These are phyloP conservation scores for Ischnura elegans DNA, from an alignment of 2,888 invertebrate genomes.

Conservation along the genomic window DNA sequence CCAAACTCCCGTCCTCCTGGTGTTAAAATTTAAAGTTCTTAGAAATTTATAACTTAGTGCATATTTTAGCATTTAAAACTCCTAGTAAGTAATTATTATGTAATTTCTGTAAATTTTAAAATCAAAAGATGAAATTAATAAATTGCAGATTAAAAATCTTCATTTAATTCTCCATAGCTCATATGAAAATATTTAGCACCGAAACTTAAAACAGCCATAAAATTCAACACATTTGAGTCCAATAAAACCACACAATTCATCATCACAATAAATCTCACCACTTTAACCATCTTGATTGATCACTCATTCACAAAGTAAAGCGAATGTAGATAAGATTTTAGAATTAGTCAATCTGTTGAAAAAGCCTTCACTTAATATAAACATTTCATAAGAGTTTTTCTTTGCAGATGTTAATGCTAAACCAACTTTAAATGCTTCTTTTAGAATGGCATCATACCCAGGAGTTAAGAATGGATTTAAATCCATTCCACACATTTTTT, in stretches of 20 bases:
- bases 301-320: not conserved
- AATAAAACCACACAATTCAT: not conserved
- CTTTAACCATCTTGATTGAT: not conserved
- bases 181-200: not conserved
- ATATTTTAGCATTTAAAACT: not conserved
- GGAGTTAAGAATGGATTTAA: conserved; percentile 49
- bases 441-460: conserved; percentile 43
- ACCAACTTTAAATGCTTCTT: conserved; percentile 46
- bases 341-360: not conserved
- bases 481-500: not conserved
- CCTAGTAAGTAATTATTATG: not conserved
- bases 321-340: not conserved
- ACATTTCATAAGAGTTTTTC: not conserved
- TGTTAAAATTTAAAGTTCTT: no score
- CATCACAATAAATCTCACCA: not conserved
- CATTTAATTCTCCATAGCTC: not conserved
- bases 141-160: not conserved
- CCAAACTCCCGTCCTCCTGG: no score
- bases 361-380: not conserved
- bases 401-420: not conserved
- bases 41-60: no score
- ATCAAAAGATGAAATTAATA: not conserved
- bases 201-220: not conserved
- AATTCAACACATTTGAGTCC: no score
- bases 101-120: not conserved